These are phyloP conservation scores for Pilophorus perplexus DNA, from an alignment of 2,888 invertebrate genomes.

Conservation along the genomic window DNA sequence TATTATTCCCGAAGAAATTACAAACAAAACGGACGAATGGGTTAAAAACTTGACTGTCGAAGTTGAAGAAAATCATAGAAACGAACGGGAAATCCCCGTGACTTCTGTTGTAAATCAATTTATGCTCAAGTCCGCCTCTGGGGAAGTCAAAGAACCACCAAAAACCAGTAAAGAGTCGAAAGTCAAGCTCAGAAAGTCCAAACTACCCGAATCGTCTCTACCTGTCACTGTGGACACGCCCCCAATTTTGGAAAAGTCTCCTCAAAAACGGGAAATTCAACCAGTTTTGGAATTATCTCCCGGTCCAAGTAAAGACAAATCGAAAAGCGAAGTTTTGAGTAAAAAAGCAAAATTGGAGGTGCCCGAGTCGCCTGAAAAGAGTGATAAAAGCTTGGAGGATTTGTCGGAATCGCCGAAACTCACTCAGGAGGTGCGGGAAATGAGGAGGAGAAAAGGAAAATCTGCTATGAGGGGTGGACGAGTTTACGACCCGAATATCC, in stretches of 20 bases:
- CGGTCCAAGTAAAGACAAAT: constrained; percentile 8
- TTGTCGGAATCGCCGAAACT: background rate
- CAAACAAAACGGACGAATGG: constrained; percentile 1
- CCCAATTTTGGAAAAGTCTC: constrained; percentile 4
- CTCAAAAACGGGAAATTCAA: constrained; percentile 2
- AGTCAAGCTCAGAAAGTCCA: constrained; percentile 1
- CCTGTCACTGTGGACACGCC: background rate
- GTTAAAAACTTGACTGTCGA: background rate
- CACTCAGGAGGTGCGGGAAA: constrained; percentile 12
- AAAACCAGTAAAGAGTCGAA: constrained; percentile 3
- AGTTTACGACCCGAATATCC: constrained; percentile 75
- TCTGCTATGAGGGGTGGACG: constrained; percentile 38
- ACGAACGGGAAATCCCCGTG: constrained; percentile 31
- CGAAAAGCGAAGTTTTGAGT: constrained; percentile 2
- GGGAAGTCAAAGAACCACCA: constrained; percentile 15
- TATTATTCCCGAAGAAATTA: background rate
- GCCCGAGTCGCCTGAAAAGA: background rate
- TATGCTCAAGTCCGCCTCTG: constrained; percentile 21
- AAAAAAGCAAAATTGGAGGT: constrained; percentile 25
- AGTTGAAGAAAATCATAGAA: constrained; percentile 14
- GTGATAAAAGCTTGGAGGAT: too few species aligned
- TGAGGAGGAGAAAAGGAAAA: constrained; percentile 22
- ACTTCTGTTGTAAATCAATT: constrained; percentile 25
- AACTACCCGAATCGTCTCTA: background rate
- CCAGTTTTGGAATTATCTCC: background rate